These are phyloP conservation scores for Entelurus aequoreus DNA, from an alignment of 2,113 vertebrate species.

Conservation along the genomic window DNA sequence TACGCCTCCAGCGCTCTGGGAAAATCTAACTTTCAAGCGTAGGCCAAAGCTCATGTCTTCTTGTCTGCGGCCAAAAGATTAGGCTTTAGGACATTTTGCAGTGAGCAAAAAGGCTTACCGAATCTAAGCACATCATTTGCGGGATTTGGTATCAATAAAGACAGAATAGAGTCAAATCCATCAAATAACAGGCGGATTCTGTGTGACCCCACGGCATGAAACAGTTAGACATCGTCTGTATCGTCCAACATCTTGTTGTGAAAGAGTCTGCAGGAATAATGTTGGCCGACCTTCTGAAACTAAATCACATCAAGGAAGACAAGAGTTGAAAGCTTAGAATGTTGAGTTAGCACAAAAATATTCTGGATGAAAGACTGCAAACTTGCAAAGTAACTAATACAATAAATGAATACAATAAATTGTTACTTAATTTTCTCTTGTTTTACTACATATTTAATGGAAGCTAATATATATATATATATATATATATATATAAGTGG, in stretches of 20 bases:
- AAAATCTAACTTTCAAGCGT: conserved; percentile 40
- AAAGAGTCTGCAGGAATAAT: conserved; percentile 25
- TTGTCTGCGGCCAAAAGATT: conserved; percentile 62
- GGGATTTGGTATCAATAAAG: conserved; percentile 62
- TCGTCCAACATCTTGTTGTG: not conserved
- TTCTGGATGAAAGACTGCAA: conserved; percentile 49
- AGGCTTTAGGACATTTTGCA: conserved; percentile 48
- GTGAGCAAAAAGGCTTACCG: conserved; percentile 51
- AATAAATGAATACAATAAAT: too few relatives aligned
- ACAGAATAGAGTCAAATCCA: conserved; percentile 47
- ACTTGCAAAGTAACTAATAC: conserved; percentile 16
- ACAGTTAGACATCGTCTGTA: conserved; percentile 13
- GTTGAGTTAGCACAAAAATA: conserved; percentile 27
- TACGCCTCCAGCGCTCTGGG: conserved; percentile 35
- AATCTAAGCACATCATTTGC: conserved; percentile 46
- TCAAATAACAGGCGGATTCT: conserved; percentile 52
- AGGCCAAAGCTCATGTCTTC: conserved; percentile 37
- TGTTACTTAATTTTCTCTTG: too few relatives aligned
- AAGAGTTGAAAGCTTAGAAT: conserved; percentile 5
- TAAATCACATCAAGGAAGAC: conserved; percentile 7
- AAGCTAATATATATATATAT: too few relatives aligned
- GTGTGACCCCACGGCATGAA: conserved; percentile 20
- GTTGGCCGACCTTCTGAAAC: conserved; percentile 17
- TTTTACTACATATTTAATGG: too few relatives aligned
- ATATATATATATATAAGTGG: too few relatives aligned